Evolutionary conservation across 2,113 vertebrate genomes (phyloP).

Genomic region (Lophotis ruficrista): DNA sequence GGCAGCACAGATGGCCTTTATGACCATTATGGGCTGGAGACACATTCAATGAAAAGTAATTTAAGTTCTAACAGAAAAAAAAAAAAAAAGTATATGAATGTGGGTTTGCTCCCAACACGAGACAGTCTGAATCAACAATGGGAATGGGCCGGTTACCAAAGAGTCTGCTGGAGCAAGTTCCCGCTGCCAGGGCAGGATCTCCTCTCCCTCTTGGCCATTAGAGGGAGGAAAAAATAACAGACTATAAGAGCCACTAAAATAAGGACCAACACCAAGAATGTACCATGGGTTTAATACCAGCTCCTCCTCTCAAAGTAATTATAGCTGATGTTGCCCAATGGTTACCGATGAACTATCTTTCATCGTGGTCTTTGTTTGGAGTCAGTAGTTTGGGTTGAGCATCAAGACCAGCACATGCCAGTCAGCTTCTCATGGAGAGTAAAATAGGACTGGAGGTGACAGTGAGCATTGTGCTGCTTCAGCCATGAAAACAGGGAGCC

Average conservation of each 20-base stretch:
- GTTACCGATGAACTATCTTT: conserved; percentile 45
- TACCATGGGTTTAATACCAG: conserved; percentile 69
- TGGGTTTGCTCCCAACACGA: conserved; percentile 69
- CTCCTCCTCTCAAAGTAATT: conserved; percentile 56
- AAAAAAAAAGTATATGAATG: conserved; percentile 40
- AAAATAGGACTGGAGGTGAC: conserved; percentile 32
- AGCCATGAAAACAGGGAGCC: not conserved
- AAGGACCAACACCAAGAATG: conserved; percentile 70
- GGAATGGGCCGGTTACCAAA: conserved; percentile 64
- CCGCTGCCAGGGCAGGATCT: conserved; percentile 58
- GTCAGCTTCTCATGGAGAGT: not conserved
- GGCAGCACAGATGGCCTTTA: conserved; percentile 36
- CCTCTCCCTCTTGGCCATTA: conserved; percentile 66
- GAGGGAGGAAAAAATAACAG: conserved; percentile 72
- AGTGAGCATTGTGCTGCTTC: not conserved
- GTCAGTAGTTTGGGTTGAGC: conserved; percentile 27
- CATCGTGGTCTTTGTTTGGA: conserved; percentile 25
- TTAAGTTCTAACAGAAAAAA: conserved; percentile 58
- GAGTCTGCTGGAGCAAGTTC: conserved; percentile 66
- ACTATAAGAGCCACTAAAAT: conserved; percentile 65
- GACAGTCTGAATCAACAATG: conserved; percentile 75
- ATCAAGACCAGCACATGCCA: not conserved
- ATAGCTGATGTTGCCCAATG: conserved; percentile 50
- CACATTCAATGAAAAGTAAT: conserved; percentile 58
- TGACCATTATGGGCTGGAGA: conserved; percentile 47